A percentile compares a stretch with the other conserved stretches of the same genome.
Conservation (phyloP, 1,140 invertebrate species). For the Drosophila kurseongensis region DNA sequence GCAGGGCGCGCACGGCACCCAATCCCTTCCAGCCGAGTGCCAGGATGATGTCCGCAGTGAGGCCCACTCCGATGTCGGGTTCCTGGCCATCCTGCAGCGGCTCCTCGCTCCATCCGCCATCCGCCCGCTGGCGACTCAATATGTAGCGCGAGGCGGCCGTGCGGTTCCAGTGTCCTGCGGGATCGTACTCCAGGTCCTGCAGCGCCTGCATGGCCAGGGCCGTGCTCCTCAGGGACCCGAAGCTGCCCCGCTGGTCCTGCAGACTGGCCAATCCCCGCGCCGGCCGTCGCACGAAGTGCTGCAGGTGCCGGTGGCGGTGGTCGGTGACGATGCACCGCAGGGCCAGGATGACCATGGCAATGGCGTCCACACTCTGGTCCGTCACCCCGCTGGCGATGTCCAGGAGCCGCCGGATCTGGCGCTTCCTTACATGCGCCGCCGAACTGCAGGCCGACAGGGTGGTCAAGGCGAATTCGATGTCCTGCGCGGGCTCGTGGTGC, state of each 20-base stretch:
- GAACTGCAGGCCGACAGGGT: constrained; percentile 90
- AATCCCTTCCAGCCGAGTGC: constrained; percentile 89
- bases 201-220: constrained; percentile 92
- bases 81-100: constrained; percentile 84
- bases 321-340: constrained; percentile 93
- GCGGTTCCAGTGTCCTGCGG: constrained; percentile 89
- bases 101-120: constrained; percentile 91
- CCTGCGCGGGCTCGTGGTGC: constrained; percentile 89
- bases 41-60: constrained; percentile 91
- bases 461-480: constrained; percentile 89
- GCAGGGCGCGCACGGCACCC: constrained; percentile 88
- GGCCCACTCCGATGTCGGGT: constrained; percentile 86
- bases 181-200: constrained; percentile 89
- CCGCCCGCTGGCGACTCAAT: constrained; percentile 88
- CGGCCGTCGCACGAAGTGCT: constrained; percentile 91
- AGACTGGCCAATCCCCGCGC: constrained; percentile 90
- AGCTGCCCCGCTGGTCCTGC: constrained; percentile 92
- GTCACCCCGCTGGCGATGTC: constrained; percentile 91
- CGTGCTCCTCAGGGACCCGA: constrained; percentile 92
- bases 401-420: constrained; percentile 90
- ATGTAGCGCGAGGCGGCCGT: constrained; percentile 90
- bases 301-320: constrained; percentile 91
- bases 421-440: constrained; percentile 91
- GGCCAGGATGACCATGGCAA: constrained; percentile 93
- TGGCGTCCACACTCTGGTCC: constrained; percentile 92